Conservation (phyloP, 2,113 vertebrate species). For the Ellobius talpinus region DNA sequence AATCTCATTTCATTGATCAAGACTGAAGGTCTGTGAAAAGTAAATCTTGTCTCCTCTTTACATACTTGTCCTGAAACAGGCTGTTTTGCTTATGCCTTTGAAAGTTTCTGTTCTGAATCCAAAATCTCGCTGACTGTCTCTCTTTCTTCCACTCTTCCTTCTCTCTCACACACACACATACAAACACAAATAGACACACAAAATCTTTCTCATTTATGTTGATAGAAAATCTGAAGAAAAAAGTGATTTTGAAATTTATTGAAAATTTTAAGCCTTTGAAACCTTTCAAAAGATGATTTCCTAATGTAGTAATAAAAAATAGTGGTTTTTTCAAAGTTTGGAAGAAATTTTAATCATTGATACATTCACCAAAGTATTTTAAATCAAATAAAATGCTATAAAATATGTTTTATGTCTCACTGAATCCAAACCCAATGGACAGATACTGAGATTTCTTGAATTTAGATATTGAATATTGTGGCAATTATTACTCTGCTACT, state of each 20-base stretch:
- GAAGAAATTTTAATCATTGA: background rate
- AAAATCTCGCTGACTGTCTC: background rate
- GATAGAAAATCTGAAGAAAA: background rate
- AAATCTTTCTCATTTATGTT: background rate
- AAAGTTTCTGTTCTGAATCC: background rate
- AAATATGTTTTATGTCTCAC: background rate
- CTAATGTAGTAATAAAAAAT: background rate
- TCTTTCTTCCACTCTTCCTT: background rate
- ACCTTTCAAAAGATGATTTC: background rate
- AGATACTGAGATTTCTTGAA: background rate
- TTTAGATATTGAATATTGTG: background rate
- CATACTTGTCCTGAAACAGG: background rate
- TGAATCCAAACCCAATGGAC: background rate
- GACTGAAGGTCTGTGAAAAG: background rate
- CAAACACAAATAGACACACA: background rate
- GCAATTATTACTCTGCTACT: background rate
- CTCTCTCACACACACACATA: background rate
- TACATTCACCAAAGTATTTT: background rate
- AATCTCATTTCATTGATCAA: background rate
- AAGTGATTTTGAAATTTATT: background rate
- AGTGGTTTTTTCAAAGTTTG: too few species aligned
- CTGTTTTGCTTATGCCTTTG: constrained; percentile 17
- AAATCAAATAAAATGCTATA: background rate
- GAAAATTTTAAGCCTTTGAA: background rate
- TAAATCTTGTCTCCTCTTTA: background rate